Evolutionary conservation across 2,888 invertebrate genomes (phyloP).

Genomic region (Metallyticus violacea): DNA sequence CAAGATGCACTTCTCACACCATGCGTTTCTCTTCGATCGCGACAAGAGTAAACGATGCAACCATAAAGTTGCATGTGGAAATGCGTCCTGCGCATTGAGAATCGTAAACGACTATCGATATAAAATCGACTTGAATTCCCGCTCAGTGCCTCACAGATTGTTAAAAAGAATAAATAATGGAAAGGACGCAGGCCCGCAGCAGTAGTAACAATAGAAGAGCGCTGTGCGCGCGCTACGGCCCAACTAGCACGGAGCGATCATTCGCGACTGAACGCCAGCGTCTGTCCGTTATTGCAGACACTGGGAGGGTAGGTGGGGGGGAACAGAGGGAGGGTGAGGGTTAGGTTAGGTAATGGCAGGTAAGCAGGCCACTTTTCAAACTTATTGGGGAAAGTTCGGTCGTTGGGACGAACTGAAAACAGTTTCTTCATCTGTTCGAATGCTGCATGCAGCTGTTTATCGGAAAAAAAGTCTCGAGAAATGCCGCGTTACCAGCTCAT

Average conservation of each 20-base stretch:
- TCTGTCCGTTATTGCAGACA: slow-evolving; percentile 14
- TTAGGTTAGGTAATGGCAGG: slow-evolving; percentile 11
- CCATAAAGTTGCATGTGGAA: background rate
- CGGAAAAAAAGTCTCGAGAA: no score
- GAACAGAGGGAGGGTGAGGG: background rate
- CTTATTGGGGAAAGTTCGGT: slow-evolving; percentile 9
- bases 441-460: no score
- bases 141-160: background rate
- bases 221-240: background rate
- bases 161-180: background rate
- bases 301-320: background rate
- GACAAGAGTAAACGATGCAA: no score
- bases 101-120: background rate
- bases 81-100: background rate
- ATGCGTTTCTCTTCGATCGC: background rate
- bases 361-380: background rate
- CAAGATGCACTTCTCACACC: background rate
- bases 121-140: background rate
- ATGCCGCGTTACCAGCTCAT: no score
- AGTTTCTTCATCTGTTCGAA: no score
- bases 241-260: background rate
- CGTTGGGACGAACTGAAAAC: no score
- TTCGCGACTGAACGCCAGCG: background rate
- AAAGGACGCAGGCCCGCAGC: background rate
- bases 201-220: background rate